phyloP scores from a whole-genome alignment of 2,888 invertebrate genomes.

The Ochropleura plecta region DNA sequence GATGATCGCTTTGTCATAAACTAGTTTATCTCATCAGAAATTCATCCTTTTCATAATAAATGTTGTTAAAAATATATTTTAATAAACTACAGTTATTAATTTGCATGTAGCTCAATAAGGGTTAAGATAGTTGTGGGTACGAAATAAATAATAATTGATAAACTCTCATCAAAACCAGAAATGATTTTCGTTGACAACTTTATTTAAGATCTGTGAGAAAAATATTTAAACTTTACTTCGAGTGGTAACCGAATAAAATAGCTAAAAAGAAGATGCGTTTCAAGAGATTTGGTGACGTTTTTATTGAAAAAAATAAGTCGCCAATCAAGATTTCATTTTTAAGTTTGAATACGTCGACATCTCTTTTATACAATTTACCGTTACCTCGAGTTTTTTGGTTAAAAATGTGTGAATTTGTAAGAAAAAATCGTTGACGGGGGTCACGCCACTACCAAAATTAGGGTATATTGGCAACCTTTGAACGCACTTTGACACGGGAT shows the following conservation, averaged over 20 bases:
- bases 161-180: slow-evolving; percentile 43
- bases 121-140: slow-evolving; percentile 22
- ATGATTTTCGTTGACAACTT: slow-evolving; percentile 33
- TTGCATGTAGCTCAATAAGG: slow-evolving; percentile 45
- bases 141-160: slow-evolving; percentile 51
- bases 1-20: slow-evolving; percentile 74
- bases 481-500: slow-evolving; percentile 89
- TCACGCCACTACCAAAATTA: slow-evolving; percentile 89
- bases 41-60: slow-evolving; percentile 68
- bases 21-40: slow-evolving; percentile 80
- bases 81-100: slow-evolving; percentile 62
- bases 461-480: slow-evolving; percentile 88
- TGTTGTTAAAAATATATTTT: slow-evolving; percentile 48
- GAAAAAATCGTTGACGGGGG: slow-evolving; percentile 89
- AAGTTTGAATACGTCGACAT: slow-evolving; percentile 85
- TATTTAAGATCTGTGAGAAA: slow-evolving; percentile 83
- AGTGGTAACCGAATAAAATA: slow-evolving; percentile 76
- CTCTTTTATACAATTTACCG: slow-evolving; percentile 84
- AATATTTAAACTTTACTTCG: slow-evolving; percentile 74
- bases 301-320: slow-evolving; percentile 81
- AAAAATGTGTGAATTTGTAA: slow-evolving; percentile 85
- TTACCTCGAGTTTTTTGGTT: slow-evolving; percentile 77
- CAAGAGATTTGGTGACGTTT: slow-evolving; percentile 82
- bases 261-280: slow-evolving; percentile 81
- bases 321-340: slow-evolving; percentile 90